Conservation (phyloP, 2,888 invertebrate species). For the Phyto melanocephala region DNA sequence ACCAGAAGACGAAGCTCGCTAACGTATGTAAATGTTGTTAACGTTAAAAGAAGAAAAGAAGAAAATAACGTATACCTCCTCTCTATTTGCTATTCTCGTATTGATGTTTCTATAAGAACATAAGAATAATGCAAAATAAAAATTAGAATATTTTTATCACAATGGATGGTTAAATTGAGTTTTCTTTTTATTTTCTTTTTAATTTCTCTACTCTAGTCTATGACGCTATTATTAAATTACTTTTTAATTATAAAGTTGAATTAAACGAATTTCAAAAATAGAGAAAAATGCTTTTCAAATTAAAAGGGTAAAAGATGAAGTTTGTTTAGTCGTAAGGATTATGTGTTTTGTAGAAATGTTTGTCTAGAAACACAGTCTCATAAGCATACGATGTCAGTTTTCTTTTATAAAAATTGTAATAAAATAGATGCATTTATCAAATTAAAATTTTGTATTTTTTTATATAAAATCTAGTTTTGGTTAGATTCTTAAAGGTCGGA, state of each 20-base stretch:
- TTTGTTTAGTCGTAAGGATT: too few relatives aligned
- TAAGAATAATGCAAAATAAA: slow-evolving; percentile 10
- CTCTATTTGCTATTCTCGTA: neutral
- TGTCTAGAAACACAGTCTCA: too few relatives aligned
- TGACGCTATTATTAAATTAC: slow-evolving; percentile 37
- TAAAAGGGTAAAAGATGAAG: neutral
- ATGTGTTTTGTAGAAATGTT: too few relatives aligned
- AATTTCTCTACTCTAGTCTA: neutral
- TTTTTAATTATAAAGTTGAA: slow-evolving; percentile 43
- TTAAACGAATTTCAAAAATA: neutral
- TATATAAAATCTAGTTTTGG: too few relatives aligned
- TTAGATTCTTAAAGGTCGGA: too few relatives aligned
- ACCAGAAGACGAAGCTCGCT: slow-evolving; percentile 3
- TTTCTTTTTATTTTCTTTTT: neutral
- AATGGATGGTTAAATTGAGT: slow-evolving; percentile 22
- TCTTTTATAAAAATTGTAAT: too few relatives aligned
- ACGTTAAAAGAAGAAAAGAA: slow-evolving; percentile 3
- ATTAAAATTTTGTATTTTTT: too few relatives aligned
- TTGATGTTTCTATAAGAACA: slow-evolving; percentile 49
- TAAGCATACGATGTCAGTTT: too few relatives aligned
- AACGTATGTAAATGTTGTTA: neutral
- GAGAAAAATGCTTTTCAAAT: neutral
- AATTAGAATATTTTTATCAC: slow-evolving; percentile 12
- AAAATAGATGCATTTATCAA: too few relatives aligned
- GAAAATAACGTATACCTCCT: slow-evolving; percentile 29